Evolutionary conservation across 1,140 invertebrate species (phyloP).

Genomic region (Sipha flava): DNA sequence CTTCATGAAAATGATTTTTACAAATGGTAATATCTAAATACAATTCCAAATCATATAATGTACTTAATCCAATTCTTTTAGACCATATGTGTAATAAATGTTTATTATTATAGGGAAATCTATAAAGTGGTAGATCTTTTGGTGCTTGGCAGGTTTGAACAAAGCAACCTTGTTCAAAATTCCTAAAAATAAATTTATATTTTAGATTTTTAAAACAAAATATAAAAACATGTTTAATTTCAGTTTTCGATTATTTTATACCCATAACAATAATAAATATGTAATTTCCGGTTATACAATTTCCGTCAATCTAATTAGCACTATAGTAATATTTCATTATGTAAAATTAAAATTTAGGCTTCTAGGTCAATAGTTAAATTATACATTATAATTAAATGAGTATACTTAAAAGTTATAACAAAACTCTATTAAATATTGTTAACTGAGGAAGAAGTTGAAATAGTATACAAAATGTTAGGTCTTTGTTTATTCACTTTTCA

Average conservation of each 20-base stretch:
- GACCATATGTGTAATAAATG: neutral
- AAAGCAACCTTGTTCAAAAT: neutral
- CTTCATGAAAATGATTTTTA: constrained; percentile 1
- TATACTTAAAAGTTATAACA: too few species aligned
- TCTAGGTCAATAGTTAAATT: too few species aligned
- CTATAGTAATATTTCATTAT: too few species aligned
- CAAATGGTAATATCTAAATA: neutral
- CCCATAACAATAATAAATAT: too few species aligned
- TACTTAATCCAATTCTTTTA: neutral
- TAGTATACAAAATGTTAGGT: too few species aligned
- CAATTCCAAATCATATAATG: neutral
- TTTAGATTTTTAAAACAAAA: neutral
- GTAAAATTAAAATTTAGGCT: too few species aligned
- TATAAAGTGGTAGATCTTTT: neutral
- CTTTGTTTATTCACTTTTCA: neutral
- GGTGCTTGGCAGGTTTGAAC: neutral
- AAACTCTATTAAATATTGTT: too few species aligned
- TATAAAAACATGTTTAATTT: too few species aligned
- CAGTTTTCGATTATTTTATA: neutral
- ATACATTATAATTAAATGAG: too few species aligned
- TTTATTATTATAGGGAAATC: neutral
- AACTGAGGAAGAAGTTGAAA: too few species aligned
- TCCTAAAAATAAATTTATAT: neutral
- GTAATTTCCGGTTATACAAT: too few species aligned
- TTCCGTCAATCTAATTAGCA: too few species aligned